phyloP scores from a whole-genome alignment of 2,888 invertebrate species.

The Neoitamus cyanurus region DNA sequence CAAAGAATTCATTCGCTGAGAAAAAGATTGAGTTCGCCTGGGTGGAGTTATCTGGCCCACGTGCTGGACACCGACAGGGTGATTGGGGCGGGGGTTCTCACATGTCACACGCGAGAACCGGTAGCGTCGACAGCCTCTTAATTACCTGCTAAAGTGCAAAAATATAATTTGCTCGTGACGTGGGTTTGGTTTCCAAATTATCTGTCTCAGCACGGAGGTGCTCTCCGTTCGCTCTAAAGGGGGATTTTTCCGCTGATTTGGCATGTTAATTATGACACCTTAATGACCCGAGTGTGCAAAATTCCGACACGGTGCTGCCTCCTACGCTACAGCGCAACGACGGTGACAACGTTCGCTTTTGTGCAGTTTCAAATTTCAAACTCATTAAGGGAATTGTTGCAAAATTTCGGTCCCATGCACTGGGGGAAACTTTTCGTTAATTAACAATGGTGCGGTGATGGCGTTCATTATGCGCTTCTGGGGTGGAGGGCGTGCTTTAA shows the following conservation, averaged over 20 bases:
- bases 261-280: conserved; percentile 10
- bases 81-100: neutral
- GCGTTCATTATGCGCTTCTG: neutral
- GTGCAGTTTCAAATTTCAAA: conserved; percentile 20
- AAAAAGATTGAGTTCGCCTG: neutral
- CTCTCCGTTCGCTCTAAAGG: neutral
- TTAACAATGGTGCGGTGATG: conserved; percentile 10
- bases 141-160: neutral
- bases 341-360: neutral
- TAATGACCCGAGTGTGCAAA: conserved; percentile 1
- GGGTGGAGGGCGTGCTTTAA: neutral
- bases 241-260: neutral
- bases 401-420: conserved; percentile 7
- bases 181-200: neutral
- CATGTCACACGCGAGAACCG: neutral
- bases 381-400: conserved; percentile 31
- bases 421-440: conserved; percentile 12
- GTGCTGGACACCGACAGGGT: neutral
- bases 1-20: neutral
- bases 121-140: neutral
- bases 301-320: neutral
- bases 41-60: neutral
- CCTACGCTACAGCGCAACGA: neutral
- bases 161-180: neutral
- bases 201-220: neutral